Evolutionary conservation across 2,797 vertebrate genomes (phyloP).

Genomic region (Mus spretus): DNA sequence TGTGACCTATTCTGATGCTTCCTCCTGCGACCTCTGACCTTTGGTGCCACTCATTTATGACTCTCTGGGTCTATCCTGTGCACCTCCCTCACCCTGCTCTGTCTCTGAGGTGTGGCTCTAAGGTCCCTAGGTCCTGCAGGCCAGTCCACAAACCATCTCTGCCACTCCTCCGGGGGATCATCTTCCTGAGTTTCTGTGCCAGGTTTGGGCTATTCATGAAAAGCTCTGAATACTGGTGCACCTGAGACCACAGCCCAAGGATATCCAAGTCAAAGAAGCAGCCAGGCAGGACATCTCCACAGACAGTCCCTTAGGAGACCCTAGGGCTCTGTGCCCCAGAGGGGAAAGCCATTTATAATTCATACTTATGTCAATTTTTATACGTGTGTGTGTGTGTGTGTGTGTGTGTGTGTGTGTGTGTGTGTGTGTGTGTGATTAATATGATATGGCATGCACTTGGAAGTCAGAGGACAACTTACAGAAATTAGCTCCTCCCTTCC

Average conservation of each 20-base stretch:
- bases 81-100: background rate
- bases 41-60: background rate
- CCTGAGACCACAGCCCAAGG: background rate
- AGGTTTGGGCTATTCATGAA: background rate
- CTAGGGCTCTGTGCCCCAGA: background rate
- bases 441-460: too few relatives aligned
- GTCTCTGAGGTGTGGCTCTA: background rate
- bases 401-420: background rate
- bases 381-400: background rate
- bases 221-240: background rate
- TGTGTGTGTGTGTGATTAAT: background rate
- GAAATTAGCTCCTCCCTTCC: background rate
- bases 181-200: background rate
- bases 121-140: background rate
- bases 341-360: background rate
- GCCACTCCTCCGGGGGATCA: background rate
- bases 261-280: background rate
- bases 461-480: background rate
- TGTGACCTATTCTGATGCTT: background rate
- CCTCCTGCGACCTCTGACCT: background rate
- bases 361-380: background rate
- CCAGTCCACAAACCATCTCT: background rate
- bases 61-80: background rate
- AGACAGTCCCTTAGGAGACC: background rate
- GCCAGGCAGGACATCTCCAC: background rate